Base-by-base conservation (phyloP, 2,888 invertebrate species). In the Pristionchus japonicus region DNA sequence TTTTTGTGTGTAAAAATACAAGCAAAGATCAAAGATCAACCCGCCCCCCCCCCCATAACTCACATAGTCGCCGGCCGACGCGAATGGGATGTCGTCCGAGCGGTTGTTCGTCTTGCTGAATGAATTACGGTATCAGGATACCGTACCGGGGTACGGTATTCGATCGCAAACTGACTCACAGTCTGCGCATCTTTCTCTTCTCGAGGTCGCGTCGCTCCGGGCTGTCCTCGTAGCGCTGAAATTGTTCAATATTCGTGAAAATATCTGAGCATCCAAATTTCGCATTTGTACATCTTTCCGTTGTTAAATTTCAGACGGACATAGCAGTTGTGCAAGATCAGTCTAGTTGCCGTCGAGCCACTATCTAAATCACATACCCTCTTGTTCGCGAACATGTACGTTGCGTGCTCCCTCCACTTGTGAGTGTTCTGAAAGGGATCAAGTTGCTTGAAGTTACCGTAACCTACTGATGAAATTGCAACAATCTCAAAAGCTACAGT, bases 131-230 rank as follows among this genome's bases (percentile, higher is more conserved):
- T n/a, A 20, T 70, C 23, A 74, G 20, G 17, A 27, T 37, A 34
- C 31, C 13, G 34, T 70, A 20, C 37, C 9, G 17, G 31, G 13
- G 34, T 37, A 70, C 37, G 15, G 27, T 43, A 77, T 43, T 1
- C 17, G 37, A 74, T 40, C 23, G 11, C 11, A 74, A 7, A 74
- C 9, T n/a, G 6, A 34, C 77, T 43, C 77, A 77, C 77, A 77
- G 31, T 77, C 77, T 40, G 43, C 77, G 77, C 77, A 77, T 77
- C 43, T 77, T 77, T 40, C 27, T 23, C 43, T 47, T 40, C 77
- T 77, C 43, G 43, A 77, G 77, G 43, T 77, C 77, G 43, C 77
- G 77, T 15, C 77, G 77, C 77, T 77, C 77, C 43, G 74, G 74
- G 13, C 40, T 40, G 37, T 74, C 27, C 74, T 74, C 40, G 74